phyloP scores from a whole-genome alignment of 2,113 vertebrate genomes.

The Phoxinus phoxinus region DNA sequence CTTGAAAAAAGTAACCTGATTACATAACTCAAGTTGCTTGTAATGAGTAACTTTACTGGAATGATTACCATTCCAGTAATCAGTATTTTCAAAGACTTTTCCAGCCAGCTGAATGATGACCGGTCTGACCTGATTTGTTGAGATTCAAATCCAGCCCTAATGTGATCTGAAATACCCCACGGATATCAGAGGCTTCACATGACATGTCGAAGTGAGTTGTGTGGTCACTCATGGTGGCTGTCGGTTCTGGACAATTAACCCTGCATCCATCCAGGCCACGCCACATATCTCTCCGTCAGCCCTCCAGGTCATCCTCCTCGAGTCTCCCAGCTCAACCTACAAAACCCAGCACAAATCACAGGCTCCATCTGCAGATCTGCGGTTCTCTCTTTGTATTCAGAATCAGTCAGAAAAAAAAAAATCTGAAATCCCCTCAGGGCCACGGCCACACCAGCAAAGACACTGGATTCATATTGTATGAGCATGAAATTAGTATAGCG shows the following conservation, averaged over 20 bases:
- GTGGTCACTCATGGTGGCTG: slow-evolving; percentile 35
- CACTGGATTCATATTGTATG: neutral
- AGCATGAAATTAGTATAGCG: slow-evolving; percentile 6
- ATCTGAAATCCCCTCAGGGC: neutral
- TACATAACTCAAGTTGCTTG: too few relatives aligned
- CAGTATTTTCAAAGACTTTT: neutral
- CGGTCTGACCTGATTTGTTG: slow-evolving; percentile 6
- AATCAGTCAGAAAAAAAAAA: neutral
- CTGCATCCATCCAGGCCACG: slow-evolving; percentile 9
- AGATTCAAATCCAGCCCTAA: slow-evolving; percentile 23
- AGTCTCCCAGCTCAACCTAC: neutral
- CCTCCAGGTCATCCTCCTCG: neutral
- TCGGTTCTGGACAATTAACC: slow-evolving; percentile 39
- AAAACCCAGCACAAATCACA: neutral
- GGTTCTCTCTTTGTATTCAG: neutral
- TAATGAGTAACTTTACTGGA: too few relatives aligned
- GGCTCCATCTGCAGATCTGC: neutral
- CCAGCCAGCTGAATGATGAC: slow-evolving; percentile 8
- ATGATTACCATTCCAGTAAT: too few relatives aligned
- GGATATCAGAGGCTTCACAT: slow-evolving; percentile 32
- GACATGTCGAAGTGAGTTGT: slow-evolving; percentile 15
- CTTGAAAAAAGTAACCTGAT: too few relatives aligned
- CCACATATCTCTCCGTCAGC: slow-evolving; percentile 6
- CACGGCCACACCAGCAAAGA: neutral
- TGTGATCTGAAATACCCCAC: slow-evolving; percentile 35